Evolutionary conservation across 30 jellyfish, hydroid and myxozoan genomes (phyloP), one percentile per base, ranked within the genome.

Genomic region (Cassiopea andromeda): DNA sequence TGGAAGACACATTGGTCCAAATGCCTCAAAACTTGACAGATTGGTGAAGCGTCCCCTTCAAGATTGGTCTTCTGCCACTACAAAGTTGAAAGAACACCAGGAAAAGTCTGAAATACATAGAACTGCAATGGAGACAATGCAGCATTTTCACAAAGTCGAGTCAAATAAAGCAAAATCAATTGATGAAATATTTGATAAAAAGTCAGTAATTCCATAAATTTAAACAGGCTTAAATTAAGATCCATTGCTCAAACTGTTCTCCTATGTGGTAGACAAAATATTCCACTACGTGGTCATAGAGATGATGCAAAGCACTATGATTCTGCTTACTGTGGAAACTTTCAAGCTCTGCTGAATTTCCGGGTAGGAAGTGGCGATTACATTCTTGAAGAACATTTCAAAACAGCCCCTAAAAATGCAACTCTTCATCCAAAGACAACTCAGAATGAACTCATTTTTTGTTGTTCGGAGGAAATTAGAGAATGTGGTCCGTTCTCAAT

Each of bases 381-480:
- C 14, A 10, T 81, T 16, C 58, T 87, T 44, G 75, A 49, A 15
- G 73, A 77, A 49, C 89, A 87, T 67, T 60, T 68, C 49, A 27
- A 67, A 87, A 68, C 84, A 16, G 89, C 89, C 60, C 87, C 92
- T 8, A 46, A 80, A 46, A 90, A 90, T 90, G 97, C 97, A 1
- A 90, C 92, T 1, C 75, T 71, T 75, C 46, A 92, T 1, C 72
- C 97, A 45, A 90, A 81, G 67, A 90, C 89, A 3, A 82, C 75
- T 1, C 97, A 90, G 83, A 90, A 90, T 48, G 89, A 90, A 48
- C 27, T 90, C 12, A 90, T 90, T 72, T 10, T 13, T 54, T 81
- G 88, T 66, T 81, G 93, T 77, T 85, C 90, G 1, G 74, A 80
- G 47, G 60, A 1, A 14, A 45, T 90, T 2, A 89, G 61, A 72